phyloP scores from a whole-genome alignment of 2,888 invertebrate genomes.

The Drosophila cognata region DNA sequence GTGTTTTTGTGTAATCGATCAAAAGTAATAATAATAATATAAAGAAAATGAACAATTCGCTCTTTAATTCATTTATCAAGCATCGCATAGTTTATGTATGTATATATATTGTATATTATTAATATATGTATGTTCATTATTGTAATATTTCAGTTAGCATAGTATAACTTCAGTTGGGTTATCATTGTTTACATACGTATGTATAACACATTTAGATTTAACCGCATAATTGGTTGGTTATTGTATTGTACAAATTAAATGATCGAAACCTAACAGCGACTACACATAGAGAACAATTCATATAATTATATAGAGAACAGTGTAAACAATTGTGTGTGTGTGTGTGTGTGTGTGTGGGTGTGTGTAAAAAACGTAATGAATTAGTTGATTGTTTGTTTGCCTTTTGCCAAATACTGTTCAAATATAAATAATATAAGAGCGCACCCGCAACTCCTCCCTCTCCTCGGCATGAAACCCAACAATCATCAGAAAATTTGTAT shows the following conservation, averaged over 20 bases:
- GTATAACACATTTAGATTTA: constrained; percentile 41
- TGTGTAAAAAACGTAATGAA: constrained; percentile 59
- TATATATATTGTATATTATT: constrained; percentile 35
- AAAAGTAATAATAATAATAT: constrained; percentile 37
- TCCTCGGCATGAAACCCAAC: constrained; percentile 11
- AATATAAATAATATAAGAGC: constrained; percentile 15
- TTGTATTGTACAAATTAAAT: constrained; percentile 48
- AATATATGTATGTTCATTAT: constrained; percentile 16
- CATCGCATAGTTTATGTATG: constrained; percentile 38
- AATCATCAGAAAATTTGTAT: constrained; percentile 39
- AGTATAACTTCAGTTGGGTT: constrained; percentile 49
- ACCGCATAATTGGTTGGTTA: constrained; percentile 45
- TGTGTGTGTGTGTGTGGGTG: constrained; percentile 3
- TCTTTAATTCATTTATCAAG: constrained; percentile 47
- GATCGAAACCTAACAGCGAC: constrained; percentile 62
- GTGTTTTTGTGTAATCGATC: constrained; percentile 34
- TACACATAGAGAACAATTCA: constrained; percentile 75
- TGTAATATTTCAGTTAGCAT: constrained; percentile 42
- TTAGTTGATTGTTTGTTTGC: constrained; percentile 45
- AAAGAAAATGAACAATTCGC: constrained; percentile 45
- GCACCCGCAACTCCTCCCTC: constrained; percentile 12
- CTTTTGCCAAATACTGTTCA: constrained; percentile 59
- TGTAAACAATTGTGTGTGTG: constrained; percentile 52
- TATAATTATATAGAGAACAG: constrained; percentile 38
- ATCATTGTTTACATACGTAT: constrained; percentile 35